These are phyloP conservation scores for Lindbergichthys nudifrons DNA, from an alignment of 2,797 vertebrate species.

Conservation along the genomic window DNA sequence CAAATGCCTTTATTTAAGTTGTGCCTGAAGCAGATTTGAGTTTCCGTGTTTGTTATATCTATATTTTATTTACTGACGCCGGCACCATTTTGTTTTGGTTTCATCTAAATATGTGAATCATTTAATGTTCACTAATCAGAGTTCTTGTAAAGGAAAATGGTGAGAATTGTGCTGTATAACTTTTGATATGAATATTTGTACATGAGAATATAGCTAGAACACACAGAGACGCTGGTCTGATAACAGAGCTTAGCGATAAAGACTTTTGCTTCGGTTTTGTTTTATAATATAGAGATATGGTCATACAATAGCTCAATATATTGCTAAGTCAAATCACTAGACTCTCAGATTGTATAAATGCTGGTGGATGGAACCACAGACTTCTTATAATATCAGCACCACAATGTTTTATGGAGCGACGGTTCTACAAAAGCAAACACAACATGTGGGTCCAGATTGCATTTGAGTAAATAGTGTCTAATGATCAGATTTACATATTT, in stretches of 20 bases:
- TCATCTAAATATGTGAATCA: slow-evolving; percentile 83
- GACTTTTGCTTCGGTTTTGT: slow-evolving; percentile 66
- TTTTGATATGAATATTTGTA: slow-evolving; percentile 91
- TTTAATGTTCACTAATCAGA: slow-evolving; percentile 85
- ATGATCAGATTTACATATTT: slow-evolving; percentile 75
- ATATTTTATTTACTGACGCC: slow-evolving; percentile 76
- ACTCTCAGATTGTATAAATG: slow-evolving; percentile 82
- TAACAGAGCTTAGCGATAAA: slow-evolving; percentile 77
- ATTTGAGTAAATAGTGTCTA: slow-evolving; percentile 71
- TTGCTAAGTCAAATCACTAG: slow-evolving; percentile 74
- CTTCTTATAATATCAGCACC: slow-evolving; percentile 60
- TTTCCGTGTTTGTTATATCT: slow-evolving; percentile 73
- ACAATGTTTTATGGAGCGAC: slow-evolving; percentile 54
- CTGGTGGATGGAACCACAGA: slow-evolving; percentile 75
- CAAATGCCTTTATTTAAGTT: slow-evolving; percentile 89
- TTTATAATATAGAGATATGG: slow-evolving; percentile 75
- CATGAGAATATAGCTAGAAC: slow-evolving; percentile 85
- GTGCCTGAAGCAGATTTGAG: slow-evolving; percentile 84
- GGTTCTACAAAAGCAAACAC: slow-evolving; percentile 57
- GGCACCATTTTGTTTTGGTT: slow-evolving; percentile 78
- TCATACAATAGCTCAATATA: slow-evolving; percentile 77
- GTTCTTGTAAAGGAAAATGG: slow-evolving; percentile 88
- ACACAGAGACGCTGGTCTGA: slow-evolving; percentile 82
- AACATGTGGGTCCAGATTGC: slow-evolving; percentile 65
- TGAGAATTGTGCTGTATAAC: slow-evolving; percentile 89